Evolutionary conservation across 2,113 vertebrate species (phyloP), one percentile per base, ranked within the genome.

Genomic region (Rhodinocichla rosea): DNA sequence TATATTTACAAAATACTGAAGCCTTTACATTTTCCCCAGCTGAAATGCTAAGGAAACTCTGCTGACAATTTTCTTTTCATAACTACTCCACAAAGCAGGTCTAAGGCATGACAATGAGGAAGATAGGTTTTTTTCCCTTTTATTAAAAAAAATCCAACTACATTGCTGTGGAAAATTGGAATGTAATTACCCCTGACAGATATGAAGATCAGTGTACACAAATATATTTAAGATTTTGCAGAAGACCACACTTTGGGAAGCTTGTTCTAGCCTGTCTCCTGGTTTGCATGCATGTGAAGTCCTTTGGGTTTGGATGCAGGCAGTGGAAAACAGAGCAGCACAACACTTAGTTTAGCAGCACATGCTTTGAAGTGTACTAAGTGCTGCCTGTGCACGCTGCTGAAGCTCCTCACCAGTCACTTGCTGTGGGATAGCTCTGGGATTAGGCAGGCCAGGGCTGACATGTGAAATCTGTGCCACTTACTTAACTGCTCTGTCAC

Each of bases 401-500:
- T 77, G 93, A 75, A 59, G 39, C 92, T 95, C 65, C 71, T 86
- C 2, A 1, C 35, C 79, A 90, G 92, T 81, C 70, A 37, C 88
- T 94, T 78, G 73, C 79, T 57, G 1, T 56, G 92, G 87, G 83
- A 86, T 78, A 94, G 90, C 83, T 71, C 39, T 39, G 59, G 78
- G 83, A 90, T 92, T 18, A 83, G 73, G 92, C 77, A 71, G 82
- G 75, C 26, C 0, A 80, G 63, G 85, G 88, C 76, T 96, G 90
- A 96, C 92, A 91, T 39, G 79, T 90, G 94, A 94, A 93, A 95
- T 96, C 93, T 94, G 85, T 94, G 95, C 90, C 85, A 88, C 73
- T 87, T 74, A 90, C 65, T 95, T 71, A 93, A 93, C 92, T 3
- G 1, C 79, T 79, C 93, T 96, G 93, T 96, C 96, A 96, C 75